Percentiles rank a stretch among this genome's conserved stretches.
These are phyloP conservation scores for Aspidiotus rigidus DNA, from an alignment of 2,888 invertebrate genomes.

Conservation along the genomic window DNA sequence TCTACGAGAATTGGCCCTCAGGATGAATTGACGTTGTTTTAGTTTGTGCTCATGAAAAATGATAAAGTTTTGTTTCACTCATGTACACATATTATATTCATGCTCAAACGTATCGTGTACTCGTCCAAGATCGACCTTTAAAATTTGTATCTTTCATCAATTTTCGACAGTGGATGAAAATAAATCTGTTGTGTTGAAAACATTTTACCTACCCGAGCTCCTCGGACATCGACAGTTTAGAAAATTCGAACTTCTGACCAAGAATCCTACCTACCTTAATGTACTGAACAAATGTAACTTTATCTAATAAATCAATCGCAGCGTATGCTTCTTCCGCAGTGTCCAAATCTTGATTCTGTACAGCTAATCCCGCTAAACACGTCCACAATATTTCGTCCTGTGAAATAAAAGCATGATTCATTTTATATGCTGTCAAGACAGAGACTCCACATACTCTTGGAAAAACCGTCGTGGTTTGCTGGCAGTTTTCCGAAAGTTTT, in stretches of 20 bases:
- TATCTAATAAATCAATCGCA: slow-evolving; percentile 73
- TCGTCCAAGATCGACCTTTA: no score
- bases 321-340: slow-evolving; percentile 94
- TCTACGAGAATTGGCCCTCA: no score
- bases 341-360: slow-evolving; percentile 71
- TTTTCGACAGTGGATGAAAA: not conserved
- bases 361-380: slow-evolving; percentile 83
- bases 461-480: no score
- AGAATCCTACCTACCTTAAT: slow-evolving; percentile 53
- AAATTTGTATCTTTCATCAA: not conserved
- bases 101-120: no score
- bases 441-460: not conserved
- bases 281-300: slow-evolving; percentile 75
- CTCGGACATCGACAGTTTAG: no score
- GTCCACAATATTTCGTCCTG: slow-evolving; percentile 72
- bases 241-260: not conserved
- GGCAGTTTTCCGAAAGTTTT: no score
- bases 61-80: no score
- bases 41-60: no score
- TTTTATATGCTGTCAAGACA: not conserved
- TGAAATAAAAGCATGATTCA: not conserved
- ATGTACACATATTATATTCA: no score
- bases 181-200: no score
- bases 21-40: no score
- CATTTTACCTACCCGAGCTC: no score